Conservation (phyloP, 2,888 invertebrate genomes). For the Apodemia zela region DNA sequence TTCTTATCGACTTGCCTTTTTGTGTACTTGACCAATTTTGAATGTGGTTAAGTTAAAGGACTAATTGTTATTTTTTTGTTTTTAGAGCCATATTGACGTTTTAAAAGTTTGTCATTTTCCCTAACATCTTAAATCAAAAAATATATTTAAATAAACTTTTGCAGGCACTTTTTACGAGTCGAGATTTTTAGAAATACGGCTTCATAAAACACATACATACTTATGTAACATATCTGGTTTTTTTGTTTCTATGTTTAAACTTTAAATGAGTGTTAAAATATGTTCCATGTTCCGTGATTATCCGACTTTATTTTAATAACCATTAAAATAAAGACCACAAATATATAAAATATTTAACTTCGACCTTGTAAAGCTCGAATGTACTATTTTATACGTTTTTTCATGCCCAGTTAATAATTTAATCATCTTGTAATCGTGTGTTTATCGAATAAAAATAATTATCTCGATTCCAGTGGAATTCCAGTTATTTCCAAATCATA, state of each 20-base stretch:
- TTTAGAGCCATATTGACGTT: neutral
- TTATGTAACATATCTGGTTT: too few species aligned
- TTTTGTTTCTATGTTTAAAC: too few species aligned
- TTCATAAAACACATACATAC: too few species aligned
- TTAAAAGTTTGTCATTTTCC: neutral
- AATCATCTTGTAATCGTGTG: slow-evolving; percentile 1
- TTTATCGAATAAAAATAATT: slow-evolving; percentile 3
- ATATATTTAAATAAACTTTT: too few species aligned
- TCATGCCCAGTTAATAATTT: slow-evolving; percentile 6
- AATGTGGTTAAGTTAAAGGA: slow-evolving; percentile 20
- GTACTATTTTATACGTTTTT: slow-evolving; percentile 19
- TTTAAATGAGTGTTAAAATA: too few species aligned
- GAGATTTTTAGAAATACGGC: too few species aligned
- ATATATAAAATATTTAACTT: neutral
- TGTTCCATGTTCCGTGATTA: too few species aligned
- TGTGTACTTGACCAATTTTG: slow-evolving; percentile 48
- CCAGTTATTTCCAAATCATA: slow-evolving; percentile 10
- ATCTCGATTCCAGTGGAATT: neutral
- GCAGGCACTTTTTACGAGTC: too few species aligned
- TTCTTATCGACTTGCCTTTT: slow-evolving; percentile 63
- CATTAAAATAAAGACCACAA: too few species aligned
- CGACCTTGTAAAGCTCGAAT: slow-evolving; percentile 12
- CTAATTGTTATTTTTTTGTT: neutral
- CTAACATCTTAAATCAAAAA: neutral
- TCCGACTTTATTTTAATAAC: too few species aligned